phyloP scores from a whole-genome alignment of 2,113 vertebrate species.

The Ploceus nigricollis region DNA sequence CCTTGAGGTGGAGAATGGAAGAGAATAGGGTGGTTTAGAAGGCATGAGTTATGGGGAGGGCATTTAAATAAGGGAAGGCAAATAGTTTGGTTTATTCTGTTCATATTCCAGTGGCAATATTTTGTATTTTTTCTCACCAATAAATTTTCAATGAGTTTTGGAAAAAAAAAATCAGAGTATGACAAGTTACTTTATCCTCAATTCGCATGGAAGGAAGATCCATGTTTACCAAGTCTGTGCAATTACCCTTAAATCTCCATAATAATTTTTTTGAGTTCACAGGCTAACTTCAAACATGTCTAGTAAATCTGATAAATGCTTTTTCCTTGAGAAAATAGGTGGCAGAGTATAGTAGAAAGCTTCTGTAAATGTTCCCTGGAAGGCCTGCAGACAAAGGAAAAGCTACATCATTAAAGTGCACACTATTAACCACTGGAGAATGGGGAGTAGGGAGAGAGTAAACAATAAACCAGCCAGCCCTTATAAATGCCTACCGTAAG shows the following conservation, averaged over 20 bases:
- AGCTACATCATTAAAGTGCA: not conserved
- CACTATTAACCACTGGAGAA: not conserved
- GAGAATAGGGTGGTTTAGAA: not conserved
- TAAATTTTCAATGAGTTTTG: not conserved
- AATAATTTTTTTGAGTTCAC: not conserved
- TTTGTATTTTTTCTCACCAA: not conserved
- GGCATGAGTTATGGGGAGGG: not conserved
- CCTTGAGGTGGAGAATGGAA: not conserved
- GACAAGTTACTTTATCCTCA: not conserved
- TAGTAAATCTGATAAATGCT: not conserved
- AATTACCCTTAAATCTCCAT: not conserved
- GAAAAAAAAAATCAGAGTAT: not conserved
- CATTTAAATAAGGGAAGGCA: not conserved
- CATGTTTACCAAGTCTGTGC: not conserved
- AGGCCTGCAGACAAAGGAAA: not conserved
- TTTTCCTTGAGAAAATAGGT: not conserved
- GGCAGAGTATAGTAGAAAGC: not conserved
- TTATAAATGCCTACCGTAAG: not conserved
- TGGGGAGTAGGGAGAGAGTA: not conserved
- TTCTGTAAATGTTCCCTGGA: not conserved
- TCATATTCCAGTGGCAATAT: not conserved
- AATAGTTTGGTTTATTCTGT: not conserved
- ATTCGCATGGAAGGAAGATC: not conserved
- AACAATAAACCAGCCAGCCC: not conserved
- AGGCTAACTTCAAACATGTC: not conserved